Conservation (phyloP, 2,888 invertebrate genomes). For the Rotaria magnacalcarata region DNA sequence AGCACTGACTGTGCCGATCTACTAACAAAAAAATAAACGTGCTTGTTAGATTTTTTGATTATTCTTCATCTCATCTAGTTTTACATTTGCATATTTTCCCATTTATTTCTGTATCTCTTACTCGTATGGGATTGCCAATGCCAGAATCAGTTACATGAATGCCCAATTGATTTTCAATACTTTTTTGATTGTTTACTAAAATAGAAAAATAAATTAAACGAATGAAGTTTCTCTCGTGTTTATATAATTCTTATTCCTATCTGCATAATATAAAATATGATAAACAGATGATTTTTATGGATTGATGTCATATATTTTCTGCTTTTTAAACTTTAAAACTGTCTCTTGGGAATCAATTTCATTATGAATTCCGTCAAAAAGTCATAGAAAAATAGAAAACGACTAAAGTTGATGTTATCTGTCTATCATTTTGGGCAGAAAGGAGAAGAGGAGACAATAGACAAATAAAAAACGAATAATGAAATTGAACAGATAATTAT, state of each 20-base stretch:
- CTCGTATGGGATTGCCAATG: constrained; percentile 7
- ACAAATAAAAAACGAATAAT: background rate
- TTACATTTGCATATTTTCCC: background rate
- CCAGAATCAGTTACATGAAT: constrained; percentile 27
- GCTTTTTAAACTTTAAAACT: background rate
- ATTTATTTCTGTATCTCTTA: constrained; percentile 22
- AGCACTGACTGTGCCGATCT: background rate
- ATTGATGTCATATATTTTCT: background rate
- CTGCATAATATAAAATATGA: too few species aligned
- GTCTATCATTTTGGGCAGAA: background rate
- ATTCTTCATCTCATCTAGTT: background rate
- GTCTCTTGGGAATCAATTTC: background rate
- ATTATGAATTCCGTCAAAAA: background rate
- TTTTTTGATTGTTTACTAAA: constrained; percentile 14
- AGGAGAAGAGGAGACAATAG: background rate
- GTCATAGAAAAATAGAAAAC: background rate
- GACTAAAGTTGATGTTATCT: background rate
- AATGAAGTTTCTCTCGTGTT: too few species aligned
- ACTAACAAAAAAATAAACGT: background rate
- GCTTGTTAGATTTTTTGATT: background rate
- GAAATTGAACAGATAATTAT: background rate
- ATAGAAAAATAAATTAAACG: background rate
- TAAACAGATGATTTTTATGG: background rate
- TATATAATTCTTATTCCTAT: too few species aligned
- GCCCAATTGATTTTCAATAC: constrained; percentile 35